Evolutionary conservation across 2,888 invertebrate genomes (phyloP).

Genomic region (Eucera pruinosa): DNA sequence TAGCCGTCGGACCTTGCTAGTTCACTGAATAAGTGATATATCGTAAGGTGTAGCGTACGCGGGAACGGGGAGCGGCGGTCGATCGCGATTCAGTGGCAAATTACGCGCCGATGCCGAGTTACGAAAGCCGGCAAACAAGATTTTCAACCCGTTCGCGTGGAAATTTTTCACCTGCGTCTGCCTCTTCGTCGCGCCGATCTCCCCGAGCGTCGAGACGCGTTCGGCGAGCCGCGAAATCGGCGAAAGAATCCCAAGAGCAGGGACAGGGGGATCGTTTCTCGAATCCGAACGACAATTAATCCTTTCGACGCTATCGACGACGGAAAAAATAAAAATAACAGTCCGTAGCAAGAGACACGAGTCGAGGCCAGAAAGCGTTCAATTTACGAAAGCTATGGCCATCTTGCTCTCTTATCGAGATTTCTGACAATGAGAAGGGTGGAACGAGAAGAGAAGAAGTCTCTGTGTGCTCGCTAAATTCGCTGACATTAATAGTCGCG

Average conservation of each 20-base stretch:
- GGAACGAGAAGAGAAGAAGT: too few relatives aligned
- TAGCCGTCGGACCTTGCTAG: constrained; percentile 41
- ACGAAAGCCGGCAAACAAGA: constrained; percentile 16
- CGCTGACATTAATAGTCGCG: too few relatives aligned
- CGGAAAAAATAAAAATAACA: too few relatives aligned
- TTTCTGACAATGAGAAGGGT: too few relatives aligned
- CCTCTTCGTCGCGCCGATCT: neutral
- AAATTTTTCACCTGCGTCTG: constrained; percentile 4
- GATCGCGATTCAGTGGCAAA: constrained; percentile 21
- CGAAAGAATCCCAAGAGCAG: constrained; percentile 2
- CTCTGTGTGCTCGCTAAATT: too few relatives aligned
- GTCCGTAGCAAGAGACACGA: too few relatives aligned
- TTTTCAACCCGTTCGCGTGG: neutral
- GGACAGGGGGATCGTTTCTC: neutral
- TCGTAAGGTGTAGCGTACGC: neutral
- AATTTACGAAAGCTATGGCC: too few relatives aligned
- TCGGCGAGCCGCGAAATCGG: constrained; percentile 18
- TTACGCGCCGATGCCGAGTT: constrained; percentile 1
- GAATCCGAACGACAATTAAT: constrained; percentile 25
- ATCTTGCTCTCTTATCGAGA: too few relatives aligned
- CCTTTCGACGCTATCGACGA: too few relatives aligned
- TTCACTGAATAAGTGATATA: constrained; percentile 57
- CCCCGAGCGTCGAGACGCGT: neutral
- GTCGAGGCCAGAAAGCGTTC: too few relatives aligned
- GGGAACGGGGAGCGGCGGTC: neutral